phyloP scores from a whole-genome alignment of 1,140 invertebrate species.

The Zaprionus davidi region DNA sequence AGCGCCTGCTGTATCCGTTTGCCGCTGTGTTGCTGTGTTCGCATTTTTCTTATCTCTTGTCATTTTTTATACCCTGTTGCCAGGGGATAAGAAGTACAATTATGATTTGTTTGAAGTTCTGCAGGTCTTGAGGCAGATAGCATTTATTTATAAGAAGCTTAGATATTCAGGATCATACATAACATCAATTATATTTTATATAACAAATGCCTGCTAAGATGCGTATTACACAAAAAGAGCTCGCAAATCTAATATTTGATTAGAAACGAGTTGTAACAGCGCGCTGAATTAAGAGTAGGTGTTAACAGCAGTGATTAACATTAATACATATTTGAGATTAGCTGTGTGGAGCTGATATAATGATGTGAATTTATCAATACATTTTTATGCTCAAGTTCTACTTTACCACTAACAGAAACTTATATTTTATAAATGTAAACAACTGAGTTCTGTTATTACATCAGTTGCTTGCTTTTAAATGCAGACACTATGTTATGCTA shows the following conservation, averaged over 20 bases:
- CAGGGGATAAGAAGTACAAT: constrained; percentile 23
- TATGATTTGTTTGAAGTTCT: constrained; percentile 43
- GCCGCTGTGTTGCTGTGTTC: constrained; percentile 35
- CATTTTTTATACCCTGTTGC: constrained; percentile 47
- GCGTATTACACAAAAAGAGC: neutral
- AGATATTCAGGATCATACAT: constrained; percentile 10
- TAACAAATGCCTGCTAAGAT: neutral
- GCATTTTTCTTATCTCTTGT: constrained; percentile 48
- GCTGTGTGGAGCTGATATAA: neutral
- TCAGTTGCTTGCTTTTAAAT: no score
- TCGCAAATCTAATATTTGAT: neutral
- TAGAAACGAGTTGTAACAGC: neutral
- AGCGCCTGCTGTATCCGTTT: constrained; percentile 21
- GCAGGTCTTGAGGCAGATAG: constrained; percentile 17
- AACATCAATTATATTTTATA: neutral
- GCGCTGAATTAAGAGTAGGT: neutral
- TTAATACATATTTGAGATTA: no score
- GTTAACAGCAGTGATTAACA: neutral
- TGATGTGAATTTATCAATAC: neutral
- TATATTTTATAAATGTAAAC: no score
- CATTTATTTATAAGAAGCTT: constrained; percentile 32
- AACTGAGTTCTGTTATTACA: no score
- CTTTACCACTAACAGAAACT: no score
- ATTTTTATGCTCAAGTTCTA: no score
- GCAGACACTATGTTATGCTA: no score